Conservation (phyloP, 2,113 vertebrate species). For the Aegithalos caudatus region DNA sequence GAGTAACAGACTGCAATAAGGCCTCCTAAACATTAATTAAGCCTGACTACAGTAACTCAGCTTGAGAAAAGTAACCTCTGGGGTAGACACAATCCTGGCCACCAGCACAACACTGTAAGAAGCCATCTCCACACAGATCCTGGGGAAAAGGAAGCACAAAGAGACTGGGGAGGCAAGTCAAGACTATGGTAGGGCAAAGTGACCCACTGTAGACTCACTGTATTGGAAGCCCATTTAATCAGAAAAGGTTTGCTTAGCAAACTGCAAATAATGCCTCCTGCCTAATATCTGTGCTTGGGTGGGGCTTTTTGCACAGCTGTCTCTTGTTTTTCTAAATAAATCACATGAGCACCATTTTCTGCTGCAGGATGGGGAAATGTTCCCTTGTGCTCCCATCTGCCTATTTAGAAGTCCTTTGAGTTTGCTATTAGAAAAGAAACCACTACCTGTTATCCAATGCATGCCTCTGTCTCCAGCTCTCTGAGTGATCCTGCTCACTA, state of each 20-base stretch:
- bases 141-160: not conserved
- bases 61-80: not conserved
- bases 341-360: not conserved
- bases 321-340: not conserved
- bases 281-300: rapidly evolving
- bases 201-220: not conserved
- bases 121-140: not conserved
- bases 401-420: not conserved
- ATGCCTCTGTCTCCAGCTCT: not conserved
- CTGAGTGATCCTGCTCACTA: not conserved
- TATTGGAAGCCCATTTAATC: not conserved
- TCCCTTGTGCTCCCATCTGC: not conserved
- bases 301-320: not conserved
- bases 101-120: not conserved
- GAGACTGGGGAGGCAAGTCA: not conserved
- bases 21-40: not conserved
- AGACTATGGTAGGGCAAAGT: not conserved
- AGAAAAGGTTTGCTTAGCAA: not conserved
- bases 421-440: not conserved
- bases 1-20: not conserved
- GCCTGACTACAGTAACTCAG: not conserved
- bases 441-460: not conserved
- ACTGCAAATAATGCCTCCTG: not conserved
- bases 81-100: not conserved
- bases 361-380: not conserved